Conservation (phyloP, 2,797 vertebrate species). For the Cottoperca gobio region DNA sequence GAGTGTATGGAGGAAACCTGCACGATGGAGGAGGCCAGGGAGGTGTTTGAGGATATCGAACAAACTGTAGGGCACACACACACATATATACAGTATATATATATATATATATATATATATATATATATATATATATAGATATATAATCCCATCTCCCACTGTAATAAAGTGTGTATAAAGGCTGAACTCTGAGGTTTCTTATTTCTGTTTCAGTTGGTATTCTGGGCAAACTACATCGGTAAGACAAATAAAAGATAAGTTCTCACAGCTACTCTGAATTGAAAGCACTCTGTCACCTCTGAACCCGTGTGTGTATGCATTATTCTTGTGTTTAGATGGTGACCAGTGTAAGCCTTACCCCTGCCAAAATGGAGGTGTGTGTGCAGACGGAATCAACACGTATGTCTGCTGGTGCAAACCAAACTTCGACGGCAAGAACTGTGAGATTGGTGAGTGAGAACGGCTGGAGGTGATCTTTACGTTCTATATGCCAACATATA, state of each 20-base stretch:
- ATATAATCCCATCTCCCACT: no score
- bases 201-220: slow-evolving; percentile 85
- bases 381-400: slow-evolving; percentile 87
- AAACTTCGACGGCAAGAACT: slow-evolving; percentile 92
- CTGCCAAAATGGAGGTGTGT: slow-evolving; percentile 89
- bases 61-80: slow-evolving; percentile 84
- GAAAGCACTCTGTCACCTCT: not conserved
- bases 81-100: not conserved
- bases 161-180: not conserved
- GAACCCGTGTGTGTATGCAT: slow-evolving; percentile 15
- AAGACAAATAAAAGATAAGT: slow-evolving; percentile 62
- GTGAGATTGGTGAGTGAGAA: slow-evolving; percentile 89
- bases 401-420: slow-evolving; percentile 91
- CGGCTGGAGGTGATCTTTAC: not conserved
- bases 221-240: slow-evolving; percentile 93
- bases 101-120: slow-evolving; percentile 9
- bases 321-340: slow-evolving; percentile 84
- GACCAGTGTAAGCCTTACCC: slow-evolving; percentile 91
- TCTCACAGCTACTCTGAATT: not conserved
- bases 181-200: not conserved
- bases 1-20: slow-evolving; percentile 93
- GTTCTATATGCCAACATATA: not conserved
- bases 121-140: not conserved
- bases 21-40: slow-evolving; percentile 91
- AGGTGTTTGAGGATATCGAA: slow-evolving; percentile 92